A percentile compares a stretch with the other conserved stretches of the same genome.
phyloP scores from a whole-genome alignment of 1,140 invertebrate genomes.

The Drosophila prosaltans region DNA sequence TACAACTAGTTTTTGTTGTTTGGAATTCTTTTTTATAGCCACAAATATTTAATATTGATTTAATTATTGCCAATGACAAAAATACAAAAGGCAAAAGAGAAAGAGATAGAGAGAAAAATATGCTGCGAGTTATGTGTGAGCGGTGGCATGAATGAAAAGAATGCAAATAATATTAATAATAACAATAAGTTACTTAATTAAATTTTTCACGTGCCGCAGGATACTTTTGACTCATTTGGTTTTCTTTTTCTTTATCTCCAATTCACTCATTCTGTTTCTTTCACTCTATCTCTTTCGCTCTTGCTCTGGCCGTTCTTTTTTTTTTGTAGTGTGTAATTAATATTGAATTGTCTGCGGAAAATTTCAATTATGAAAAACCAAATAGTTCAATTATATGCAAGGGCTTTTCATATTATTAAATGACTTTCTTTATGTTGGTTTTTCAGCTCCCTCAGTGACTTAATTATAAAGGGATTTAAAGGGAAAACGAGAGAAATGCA shows the following conservation, averaged over 20 bases:
- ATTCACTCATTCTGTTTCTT: conserved; percentile 1
- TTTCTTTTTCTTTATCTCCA: conserved; percentile 7
- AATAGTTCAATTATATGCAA: conserved; percentile 71
- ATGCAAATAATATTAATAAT: conserved; percentile 68
- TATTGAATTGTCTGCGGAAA: conserved; percentile 76
- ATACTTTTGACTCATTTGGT: conserved; percentile 20
- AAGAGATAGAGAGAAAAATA: conserved; percentile 19
- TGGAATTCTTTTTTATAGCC: conserved; percentile 7
- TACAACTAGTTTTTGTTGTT: conserved; percentile 50
- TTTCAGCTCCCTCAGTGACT: conserved; percentile 26
- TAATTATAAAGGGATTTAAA: conserved; percentile 75
- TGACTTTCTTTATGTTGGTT: conserved; percentile 39
- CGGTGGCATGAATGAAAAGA: conserved; percentile 44
- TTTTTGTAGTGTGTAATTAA: conserved; percentile 59
- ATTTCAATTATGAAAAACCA: conserved; percentile 78
- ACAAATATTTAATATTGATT: conserved; percentile 57
- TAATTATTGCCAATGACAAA: conserved; percentile 44
- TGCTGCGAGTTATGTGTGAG: conserved; percentile 56
- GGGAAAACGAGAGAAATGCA: conserved; percentile 42
- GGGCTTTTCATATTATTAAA: conserved; percentile 56
- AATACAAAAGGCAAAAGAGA: conserved; percentile 10
- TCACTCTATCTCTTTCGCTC: neutral
- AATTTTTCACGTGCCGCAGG: conserved; percentile 69
- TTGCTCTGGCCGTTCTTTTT: neutral
- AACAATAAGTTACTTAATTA: conserved; percentile 80